Base-by-base conservation (phyloP, 2,113 vertebrate species). In the Ciconia boyciana region DNA sequence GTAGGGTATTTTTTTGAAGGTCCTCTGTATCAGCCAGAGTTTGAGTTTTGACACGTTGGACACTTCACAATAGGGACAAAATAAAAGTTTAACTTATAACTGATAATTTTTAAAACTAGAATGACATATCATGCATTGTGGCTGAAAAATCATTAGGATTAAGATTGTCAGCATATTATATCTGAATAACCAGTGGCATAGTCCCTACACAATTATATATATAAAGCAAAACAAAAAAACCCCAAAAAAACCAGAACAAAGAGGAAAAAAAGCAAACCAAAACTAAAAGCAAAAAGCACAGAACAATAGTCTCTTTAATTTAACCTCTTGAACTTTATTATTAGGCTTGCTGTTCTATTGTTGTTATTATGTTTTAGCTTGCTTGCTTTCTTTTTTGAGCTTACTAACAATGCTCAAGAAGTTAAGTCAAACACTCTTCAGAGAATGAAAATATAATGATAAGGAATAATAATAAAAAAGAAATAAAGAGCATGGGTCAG, bases 301-400 rank as follows among this genome's bases (percentile, higher is more conserved):
- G 72, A 95, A 80, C 83, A 95, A 91, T 44, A 58, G 65, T 21
- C 72, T 77, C 44, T 83, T 94, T 79, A 79, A 88, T 31, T 86
- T 96, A 87, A 93, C 89, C 91, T 90, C 68, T 84, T 94, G 90
- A 93, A 93, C 91, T 93, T 76, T 32, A 61, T 70, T 87, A 84
- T 91, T 91, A 92, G 72, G 80, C 72, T 94, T 91, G 87, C 80
- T 69, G 86, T 62, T 94, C 87, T 82, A 84, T 71, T 94, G 72
- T 69, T 90, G 74, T 55, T 71, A 15, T 21, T 74, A 46, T 36
- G 65, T n/a, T 89, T 92, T 64, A 70, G 84, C 61, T 79, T 86
- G 84, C 92, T 87, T 79, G 11, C 54, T 86, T 88, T 9, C 83
- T 83, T 83, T 89, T 61, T 62, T 52, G 66, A 89, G 77, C 72